phyloP scores from a whole-genome alignment of 1,140 invertebrate species.

The Lepidurus arcticus region DNA sequence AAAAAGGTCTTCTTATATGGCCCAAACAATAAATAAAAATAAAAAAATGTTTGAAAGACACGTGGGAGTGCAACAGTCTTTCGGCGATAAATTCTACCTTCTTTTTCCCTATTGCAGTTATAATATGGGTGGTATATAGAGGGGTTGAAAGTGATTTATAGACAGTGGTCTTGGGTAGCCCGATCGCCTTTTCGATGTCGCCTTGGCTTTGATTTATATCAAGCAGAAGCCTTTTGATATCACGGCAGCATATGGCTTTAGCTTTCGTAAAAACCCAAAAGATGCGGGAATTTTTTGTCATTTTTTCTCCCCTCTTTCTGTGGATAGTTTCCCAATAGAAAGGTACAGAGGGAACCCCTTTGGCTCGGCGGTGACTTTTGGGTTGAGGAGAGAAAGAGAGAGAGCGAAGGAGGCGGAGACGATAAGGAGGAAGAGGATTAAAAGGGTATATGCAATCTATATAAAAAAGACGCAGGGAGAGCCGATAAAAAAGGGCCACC shows the following conservation, averaged over 20 bases:
- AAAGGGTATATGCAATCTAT: slow-evolving; percentile 19
- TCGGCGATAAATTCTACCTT: background rate
- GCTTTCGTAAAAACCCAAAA: background rate
- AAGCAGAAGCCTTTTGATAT: slow-evolving; percentile 15
- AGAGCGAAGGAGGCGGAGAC: slow-evolving; percentile 12
- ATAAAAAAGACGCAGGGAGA: slow-evolving; percentile 11
- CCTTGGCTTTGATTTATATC: slow-evolving; percentile 19
- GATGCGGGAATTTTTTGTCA: background rate
- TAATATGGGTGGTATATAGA: slow-evolving; percentile 14
- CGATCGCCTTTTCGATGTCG: slow-evolving; percentile 18
- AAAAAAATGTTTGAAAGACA: background rate
- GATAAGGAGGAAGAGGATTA: slow-evolving; percentile 9
- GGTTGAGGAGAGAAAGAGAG: background rate
- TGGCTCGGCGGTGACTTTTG: background rate
- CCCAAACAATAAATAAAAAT: background rate
- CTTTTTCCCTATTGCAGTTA: slow-evolving; percentile 12
- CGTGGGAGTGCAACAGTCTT: slow-evolving; percentile 20
- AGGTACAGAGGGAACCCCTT: background rate
- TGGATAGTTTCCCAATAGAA: background rate
- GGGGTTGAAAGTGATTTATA: slow-evolving; percentile 22
- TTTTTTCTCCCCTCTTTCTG: background rate
- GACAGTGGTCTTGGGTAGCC: slow-evolving; percentile 17
- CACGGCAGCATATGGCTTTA: slow-evolving; percentile 21
- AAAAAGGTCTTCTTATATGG: background rate
- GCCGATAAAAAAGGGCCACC: slow-evolving; percentile 20